Percentiles rank a stretch among this genome's conserved stretches.
phyloP scores from a whole-genome alignment of 2,797 vertebrate species.

The Sebastes dallii region DNA sequence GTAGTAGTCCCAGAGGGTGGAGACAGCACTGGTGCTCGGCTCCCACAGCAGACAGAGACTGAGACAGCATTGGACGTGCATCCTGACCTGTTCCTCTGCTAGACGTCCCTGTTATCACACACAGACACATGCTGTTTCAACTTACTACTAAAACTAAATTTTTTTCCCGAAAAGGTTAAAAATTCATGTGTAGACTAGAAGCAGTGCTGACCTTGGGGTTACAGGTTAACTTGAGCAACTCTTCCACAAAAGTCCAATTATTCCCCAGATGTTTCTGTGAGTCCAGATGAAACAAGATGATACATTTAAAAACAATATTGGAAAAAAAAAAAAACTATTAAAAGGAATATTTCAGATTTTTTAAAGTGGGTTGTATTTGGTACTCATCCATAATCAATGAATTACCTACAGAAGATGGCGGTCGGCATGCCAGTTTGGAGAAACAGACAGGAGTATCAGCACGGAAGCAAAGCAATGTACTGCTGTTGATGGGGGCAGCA shows the following conservation, averaged over 20 bases:
- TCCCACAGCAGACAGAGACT: constrained; percentile 90
- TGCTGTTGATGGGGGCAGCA: not conserved
- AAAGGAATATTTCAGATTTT: too few species aligned
- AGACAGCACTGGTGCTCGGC: constrained; percentile 84
- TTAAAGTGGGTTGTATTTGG: not conserved
- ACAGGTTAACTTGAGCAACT: constrained; percentile 88
- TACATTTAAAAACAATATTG: not conserved
- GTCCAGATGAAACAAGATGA: not conserved
- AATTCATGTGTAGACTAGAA: not conserved
- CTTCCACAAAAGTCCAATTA: constrained; percentile 92
- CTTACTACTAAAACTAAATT: not conserved
- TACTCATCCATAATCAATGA: not conserved
- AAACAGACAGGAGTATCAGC: not conserved
- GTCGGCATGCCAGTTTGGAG: not conserved
- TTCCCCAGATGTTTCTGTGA: constrained; percentile 86
- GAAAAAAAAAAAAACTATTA: not conserved
- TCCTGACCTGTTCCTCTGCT: constrained; percentile 91
- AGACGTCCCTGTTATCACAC: constrained; percentile 72
- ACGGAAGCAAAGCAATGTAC: not conserved
- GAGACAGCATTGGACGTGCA: constrained; percentile 94
- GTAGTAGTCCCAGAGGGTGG: constrained; percentile 94
- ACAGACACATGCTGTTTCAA: not conserved
- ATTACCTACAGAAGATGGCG: too few species aligned
- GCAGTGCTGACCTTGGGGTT: constrained; percentile 83
- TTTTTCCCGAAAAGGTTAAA: not conserved